A percentile compares a stretch with the other conserved stretches of the same genome.
These are phyloP conservation scores for Valencia hispanica DNA, from an alignment of 2,797 vertebrate genomes.

Conservation along the genomic window DNA sequence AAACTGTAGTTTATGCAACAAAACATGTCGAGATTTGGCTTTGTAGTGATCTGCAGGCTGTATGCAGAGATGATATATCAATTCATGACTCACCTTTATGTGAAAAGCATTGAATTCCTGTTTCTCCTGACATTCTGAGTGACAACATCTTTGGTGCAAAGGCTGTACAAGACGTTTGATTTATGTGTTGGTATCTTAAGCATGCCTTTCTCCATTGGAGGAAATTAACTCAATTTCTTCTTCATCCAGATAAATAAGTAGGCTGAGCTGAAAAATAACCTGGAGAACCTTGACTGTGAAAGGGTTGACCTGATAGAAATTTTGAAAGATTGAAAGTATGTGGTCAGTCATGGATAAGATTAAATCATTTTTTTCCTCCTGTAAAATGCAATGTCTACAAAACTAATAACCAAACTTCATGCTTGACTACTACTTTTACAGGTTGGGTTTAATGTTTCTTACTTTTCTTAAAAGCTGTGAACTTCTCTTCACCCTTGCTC, in stretches of 20 bases:
- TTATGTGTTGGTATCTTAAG: background rate
- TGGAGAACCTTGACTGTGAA: background rate
- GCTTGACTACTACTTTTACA: background rate
- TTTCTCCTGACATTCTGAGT: background rate
- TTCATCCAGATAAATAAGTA: background rate
- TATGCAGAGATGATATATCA: background rate
- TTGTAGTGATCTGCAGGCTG: background rate
- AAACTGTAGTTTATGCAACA: background rate
- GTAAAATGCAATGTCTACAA: background rate
- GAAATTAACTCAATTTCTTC: background rate
- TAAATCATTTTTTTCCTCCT: background rate
- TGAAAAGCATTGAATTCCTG: background rate
- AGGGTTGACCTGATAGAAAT: background rate
- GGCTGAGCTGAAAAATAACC: background rate
- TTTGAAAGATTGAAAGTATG: background rate
- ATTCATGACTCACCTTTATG: background rate
- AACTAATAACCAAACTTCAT: background rate
- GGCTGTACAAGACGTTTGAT: background rate
- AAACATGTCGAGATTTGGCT: background rate
- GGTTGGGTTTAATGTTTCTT: background rate
- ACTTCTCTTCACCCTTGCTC: slow-evolving; percentile 9
- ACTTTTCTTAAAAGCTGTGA: slow-evolving; percentile 13
- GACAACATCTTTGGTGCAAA: background rate
- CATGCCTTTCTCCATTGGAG: background rate
- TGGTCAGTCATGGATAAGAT: background rate